Percentiles rank a stretch among this genome's conserved stretches.
These are phyloP conservation scores for Ciona savignyi DNA, from an alignment of 23 tunicate genomes.

Conservation along the genomic window DNA sequence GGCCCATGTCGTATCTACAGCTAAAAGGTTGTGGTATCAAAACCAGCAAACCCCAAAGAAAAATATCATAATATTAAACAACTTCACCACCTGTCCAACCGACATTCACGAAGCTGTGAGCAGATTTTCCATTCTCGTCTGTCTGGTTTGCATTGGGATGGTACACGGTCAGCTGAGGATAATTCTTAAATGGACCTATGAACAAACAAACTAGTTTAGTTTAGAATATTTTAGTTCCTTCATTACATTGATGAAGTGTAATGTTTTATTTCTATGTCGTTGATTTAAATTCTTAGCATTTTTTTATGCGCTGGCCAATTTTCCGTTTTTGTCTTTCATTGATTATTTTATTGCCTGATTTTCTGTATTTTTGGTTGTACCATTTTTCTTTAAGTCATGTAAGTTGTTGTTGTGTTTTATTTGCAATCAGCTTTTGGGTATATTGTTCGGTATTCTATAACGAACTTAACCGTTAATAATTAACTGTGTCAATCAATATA, in stretches of 20 bases:
- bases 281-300: too few species aligned
- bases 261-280: background rate
- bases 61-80: background rate
- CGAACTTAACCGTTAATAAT: too few species aligned
- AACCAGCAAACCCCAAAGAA: background rate
- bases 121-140: constrained; percentile 38
- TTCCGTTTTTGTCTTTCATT: background rate
- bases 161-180: constrained; percentile 72
- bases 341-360: too few species aligned
- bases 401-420: too few species aligned
- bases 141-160: constrained; percentile 74
- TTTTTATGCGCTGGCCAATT: background rate
- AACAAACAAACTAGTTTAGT: background rate
- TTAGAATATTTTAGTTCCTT: background rate
- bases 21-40: too few species aligned
- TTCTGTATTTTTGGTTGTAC: too few species aligned
- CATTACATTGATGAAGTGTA: too few species aligned
- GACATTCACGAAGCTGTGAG: constrained; percentile 66
- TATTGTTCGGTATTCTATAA: too few species aligned
- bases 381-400: background rate
- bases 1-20: too few species aligned
- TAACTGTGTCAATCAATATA: too few species aligned
- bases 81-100: constrained; percentile 76
- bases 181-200: constrained; percentile 66
- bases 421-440: too few species aligned